Percentiles rank a stretch among this genome's conserved stretches.
Conservation (phyloP, 2,888 invertebrate genomes). For the Hirtodrosophila histrioides region DNA sequence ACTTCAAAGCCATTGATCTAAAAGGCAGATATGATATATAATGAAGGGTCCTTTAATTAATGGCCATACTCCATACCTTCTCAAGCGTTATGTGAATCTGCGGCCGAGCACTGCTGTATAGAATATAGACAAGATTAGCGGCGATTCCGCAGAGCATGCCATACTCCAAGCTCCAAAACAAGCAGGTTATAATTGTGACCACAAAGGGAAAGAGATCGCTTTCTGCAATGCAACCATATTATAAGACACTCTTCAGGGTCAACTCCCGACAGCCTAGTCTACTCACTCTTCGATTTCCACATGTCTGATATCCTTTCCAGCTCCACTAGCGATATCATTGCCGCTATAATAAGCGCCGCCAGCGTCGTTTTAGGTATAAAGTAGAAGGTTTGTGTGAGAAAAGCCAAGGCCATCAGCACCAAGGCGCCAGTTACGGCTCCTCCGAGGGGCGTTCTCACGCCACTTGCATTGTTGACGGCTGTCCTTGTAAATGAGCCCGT, state of each 20-base stretch:
- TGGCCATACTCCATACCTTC: conserved; percentile 67
- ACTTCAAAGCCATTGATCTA: conserved; percentile 84
- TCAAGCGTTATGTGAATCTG: conserved; percentile 86
- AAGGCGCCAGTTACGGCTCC: conserved; percentile 91
- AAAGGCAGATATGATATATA: conserved; percentile 4
- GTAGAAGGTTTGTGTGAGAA: conserved; percentile 93
- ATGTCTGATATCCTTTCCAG: conserved; percentile 87
- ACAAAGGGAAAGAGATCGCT: conserved; percentile 93
- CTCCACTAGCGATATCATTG: conserved; percentile 94
- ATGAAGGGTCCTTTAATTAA: conserved; percentile 20
- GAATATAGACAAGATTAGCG: conserved; percentile 91
- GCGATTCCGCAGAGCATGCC: conserved; percentile 94
- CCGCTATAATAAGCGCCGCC: conserved; percentile 94
- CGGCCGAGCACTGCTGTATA: conserved; percentile 93
- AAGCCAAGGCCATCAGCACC: conserved; percentile 91
- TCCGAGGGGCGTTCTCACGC: conserved; percentile 93
- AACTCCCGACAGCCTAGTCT: too few species aligned
- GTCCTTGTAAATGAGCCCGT: conserved; percentile 95
- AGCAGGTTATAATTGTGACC: conserved; percentile 92
- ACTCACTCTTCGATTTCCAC: conserved; percentile 91
- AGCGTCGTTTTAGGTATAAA: conserved; percentile 94
- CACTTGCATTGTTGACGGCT: conserved; percentile 95
- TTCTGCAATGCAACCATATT: conserved; percentile 86
- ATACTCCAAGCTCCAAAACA: conserved; percentile 92
- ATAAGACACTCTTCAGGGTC: too few species aligned